Percentiles rank a stretch among this genome's conserved stretches.
These are phyloP conservation scores for Pipistrellus pygmaeus DNA, from an alignment of 2,797 vertebrate genomes.

Conservation along the genomic window DNA sequence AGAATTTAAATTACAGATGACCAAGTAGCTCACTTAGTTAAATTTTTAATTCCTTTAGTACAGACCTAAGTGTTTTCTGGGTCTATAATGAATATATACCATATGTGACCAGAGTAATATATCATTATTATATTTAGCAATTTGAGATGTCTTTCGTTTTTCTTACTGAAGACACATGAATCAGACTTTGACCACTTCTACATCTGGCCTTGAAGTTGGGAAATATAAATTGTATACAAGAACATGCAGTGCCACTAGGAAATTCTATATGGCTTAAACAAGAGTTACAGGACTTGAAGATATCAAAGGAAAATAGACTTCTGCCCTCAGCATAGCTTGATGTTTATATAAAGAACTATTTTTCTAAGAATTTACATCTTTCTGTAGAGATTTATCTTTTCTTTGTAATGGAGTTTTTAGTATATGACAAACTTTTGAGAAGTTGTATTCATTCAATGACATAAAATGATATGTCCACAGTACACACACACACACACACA, in stretches of 20 bases:
- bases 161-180: neutral
- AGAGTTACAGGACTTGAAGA: constrained; percentile 13
- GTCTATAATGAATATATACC: neutral
- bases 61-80: constrained; percentile 40
- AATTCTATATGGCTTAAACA: neutral
- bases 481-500: no score
- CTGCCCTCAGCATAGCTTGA: constrained; percentile 3
- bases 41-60: constrained; percentile 49
- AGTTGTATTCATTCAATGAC: constrained; percentile 14
- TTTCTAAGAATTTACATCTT: constrained; percentile 26
- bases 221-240: neutral
- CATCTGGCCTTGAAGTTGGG: constrained; percentile 18
- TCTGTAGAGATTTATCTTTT: constrained; percentile 31
- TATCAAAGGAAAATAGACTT: constrained; percentile 9
- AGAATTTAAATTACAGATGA: constrained; percentile 38
- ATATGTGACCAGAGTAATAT: neutral
- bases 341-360: neutral
- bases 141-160: neutral
- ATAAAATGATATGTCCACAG: constrained; percentile 28
- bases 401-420: constrained; percentile 5
- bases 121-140: constrained; percentile 47
- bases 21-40: constrained; percentile 31
- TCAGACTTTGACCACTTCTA: neutral
- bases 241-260: neutral
- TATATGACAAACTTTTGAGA: constrained; percentile 60